Base-by-base conservation (phyloP, 2,888 invertebrate species). In the Drosophila paramelanica region DNA sequence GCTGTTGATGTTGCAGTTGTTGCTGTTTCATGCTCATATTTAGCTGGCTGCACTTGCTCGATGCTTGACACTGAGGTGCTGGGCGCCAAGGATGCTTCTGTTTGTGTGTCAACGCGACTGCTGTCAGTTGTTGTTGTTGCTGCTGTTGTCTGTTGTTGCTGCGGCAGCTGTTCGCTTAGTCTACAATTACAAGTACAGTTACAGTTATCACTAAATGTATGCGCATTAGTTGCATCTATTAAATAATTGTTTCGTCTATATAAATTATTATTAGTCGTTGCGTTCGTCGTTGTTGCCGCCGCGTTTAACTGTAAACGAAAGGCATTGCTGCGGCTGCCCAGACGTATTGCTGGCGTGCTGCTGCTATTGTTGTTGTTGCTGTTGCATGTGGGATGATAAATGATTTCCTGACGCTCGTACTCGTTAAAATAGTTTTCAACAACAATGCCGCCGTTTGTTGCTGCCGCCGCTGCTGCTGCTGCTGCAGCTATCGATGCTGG, bases 331-430 rank as follows among this genome's bases (percentile, higher is more conserved):
- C 81, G 66, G 58, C 47, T 59, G 39, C 71, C 58, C 33, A 41
- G 45, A 42, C 73, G 62, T 81, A 70, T 73, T 77, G 79, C 56
- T 77, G 76, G 64, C 73, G 67, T 80, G 73, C 67, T 73, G 73
- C 55, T 73, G 70, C 43, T 70, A 58, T 39, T 58, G 36, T n/a
- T 78, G 77, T 57, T 84, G 72, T 61, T 65, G 60, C 6, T 61
- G 46, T 55, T 78, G 72, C 73, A 68, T 67, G 77, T 76, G 69
- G 73, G 67, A 69, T 78, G 91, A 89, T 90, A 90, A 77, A 90
- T 91, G 89, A 91, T 91, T 90, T 91, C 91, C 90, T 91, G 92
- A 88, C 92, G 91, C 78, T 91, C 91, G 73, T 91, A 91, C 88
- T 91, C 91, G 81, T 91, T 91, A 74, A 91, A 91, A 88, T 91